Percentiles rank a stretch among this genome's conserved stretches.
Conservation (phyloP, 2,797 vertebrate species). For the Epinephelus malabaricus region DNA sequence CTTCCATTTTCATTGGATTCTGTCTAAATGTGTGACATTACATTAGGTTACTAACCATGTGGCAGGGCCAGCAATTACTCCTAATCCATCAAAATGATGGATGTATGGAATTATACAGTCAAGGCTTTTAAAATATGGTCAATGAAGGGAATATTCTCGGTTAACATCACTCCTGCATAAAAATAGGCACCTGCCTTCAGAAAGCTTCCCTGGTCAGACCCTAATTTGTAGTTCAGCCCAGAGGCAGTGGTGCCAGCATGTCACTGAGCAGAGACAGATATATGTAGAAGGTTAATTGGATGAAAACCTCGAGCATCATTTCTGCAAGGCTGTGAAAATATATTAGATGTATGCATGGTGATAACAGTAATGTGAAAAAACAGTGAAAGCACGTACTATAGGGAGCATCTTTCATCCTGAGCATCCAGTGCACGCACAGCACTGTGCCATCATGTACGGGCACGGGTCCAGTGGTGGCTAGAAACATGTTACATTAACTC, state of each 20-base stretch:
- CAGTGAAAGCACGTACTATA: background rate
- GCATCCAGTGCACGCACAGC: background rate
- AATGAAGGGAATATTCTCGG: background rate
- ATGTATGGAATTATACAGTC: conserved; percentile 28
- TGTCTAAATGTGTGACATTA: background rate
- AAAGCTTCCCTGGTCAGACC: conserved; percentile 11
- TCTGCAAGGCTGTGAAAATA: conserved; percentile 1
- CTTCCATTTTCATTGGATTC: background rate
- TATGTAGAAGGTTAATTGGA: conserved; percentile 43
- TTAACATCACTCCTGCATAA: conserved; percentile 5
- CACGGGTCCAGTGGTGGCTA: background rate
- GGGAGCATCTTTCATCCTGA: background rate
- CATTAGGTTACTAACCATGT: background rate
- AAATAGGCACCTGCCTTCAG: conserved; percentile 20
- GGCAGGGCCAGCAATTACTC: conserved; percentile 7
- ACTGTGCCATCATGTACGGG: background rate
- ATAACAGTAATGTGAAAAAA: conserved; percentile 4
- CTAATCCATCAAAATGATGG: conserved; percentile 27
- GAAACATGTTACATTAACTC: no score
- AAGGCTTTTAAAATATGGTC: conserved; percentile 29
- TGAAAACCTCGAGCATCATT: conserved; percentile 5
- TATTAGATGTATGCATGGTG: background rate
- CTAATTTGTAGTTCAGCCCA: conserved; percentile 24
- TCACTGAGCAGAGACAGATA: conserved; percentile 30
- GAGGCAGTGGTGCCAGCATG: conserved; percentile 12